phyloP scores from a whole-genome alignment of 2,888 invertebrate species.

The Cremastobaeus sp. region DNA sequence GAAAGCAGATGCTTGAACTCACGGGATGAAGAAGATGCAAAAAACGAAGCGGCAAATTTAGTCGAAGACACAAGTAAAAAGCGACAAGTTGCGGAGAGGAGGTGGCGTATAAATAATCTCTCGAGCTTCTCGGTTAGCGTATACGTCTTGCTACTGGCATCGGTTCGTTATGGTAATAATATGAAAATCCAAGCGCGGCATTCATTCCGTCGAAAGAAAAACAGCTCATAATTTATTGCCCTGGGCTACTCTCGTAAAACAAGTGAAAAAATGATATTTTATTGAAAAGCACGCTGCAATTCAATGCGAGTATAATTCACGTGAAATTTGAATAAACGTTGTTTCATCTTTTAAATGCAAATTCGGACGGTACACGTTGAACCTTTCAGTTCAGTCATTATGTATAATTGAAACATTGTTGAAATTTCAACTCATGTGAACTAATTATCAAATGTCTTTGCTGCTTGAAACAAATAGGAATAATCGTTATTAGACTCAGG shows the following conservation, averaged over 20 bases:
- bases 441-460: too few relatives aligned
- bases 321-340: neutral
- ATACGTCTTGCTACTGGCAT: constrained; percentile 26
- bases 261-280: constrained; percentile 35
- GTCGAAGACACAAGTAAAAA: constrained; percentile 54
- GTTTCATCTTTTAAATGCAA: constrained; percentile 4
- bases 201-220: constrained; percentile 60
- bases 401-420: neutral
- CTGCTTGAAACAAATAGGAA: too few relatives aligned
- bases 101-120: constrained; percentile 60
- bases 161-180: constrained; percentile 64
- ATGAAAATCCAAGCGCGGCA: constrained; percentile 67
- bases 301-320: constrained; percentile 13
- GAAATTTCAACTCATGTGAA: neutral
- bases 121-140: constrained; percentile 8
- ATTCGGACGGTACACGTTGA: too few relatives aligned
- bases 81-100: constrained; percentile 50
- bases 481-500: too few relatives aligned
- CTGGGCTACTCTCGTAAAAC: constrained; percentile 1
- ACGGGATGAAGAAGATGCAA: constrained; percentile 17
- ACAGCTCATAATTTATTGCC: constrained; percentile 62
- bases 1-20: constrained; percentile 25
- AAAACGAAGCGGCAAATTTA: constrained; percentile 37
- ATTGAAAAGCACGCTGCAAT: constrained; percentile 19
- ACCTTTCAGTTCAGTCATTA: too few relatives aligned